Evolutionary conservation across 2,888 invertebrate species (phyloP), one percentile per base, ranked within the genome.

Genomic region (Caenorhabditis japonica): DNA sequence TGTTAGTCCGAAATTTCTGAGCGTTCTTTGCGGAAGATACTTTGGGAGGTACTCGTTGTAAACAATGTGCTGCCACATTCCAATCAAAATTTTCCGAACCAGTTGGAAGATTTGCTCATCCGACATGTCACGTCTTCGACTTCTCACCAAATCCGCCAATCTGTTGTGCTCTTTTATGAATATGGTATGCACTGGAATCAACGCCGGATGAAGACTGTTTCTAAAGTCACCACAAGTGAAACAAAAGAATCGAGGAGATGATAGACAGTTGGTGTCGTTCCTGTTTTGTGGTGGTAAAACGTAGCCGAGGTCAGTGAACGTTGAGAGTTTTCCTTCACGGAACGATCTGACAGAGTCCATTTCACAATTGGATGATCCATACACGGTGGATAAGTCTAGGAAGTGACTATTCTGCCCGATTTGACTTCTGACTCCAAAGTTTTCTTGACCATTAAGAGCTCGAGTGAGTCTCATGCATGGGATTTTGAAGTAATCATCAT

Each of bases 381-480:
- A 95, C 15, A 95, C 90, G 74, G 93, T 93, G 0, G 94, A 94
- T 12, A 78, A 44, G 36, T 83, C 81, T 61, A 95, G 90, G 89
- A 92, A 95, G 0, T 93, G 94, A 0, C 95, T 94, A 88, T 95
- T 94, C 88, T 76, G 77, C 34, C 73, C 61, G 55, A 77, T 68
- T 34, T 72, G 77, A 19, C 52, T 64, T 30, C 77, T 41, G 4
- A 56, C 62, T 43, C 77, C 77, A 49, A 95, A 89, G 64, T 92
- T 92, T 83, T 93, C 92, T 85, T 95, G 95, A 25, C 95, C 95
- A 0, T 95, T 94, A 77, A 95, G 89, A 46, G 94, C 94, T 86
- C 95, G 91, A 92, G 95, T 94, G 88, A 94, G 94, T 0, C 94
- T 94, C 89, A 95, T 93, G 88, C 95, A 95, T 2, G 10, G 30